These are phyloP conservation scores for Halotydeus destructor DNA, from an alignment of 1,140 invertebrate genomes.

Conservation along the genomic window DNA sequence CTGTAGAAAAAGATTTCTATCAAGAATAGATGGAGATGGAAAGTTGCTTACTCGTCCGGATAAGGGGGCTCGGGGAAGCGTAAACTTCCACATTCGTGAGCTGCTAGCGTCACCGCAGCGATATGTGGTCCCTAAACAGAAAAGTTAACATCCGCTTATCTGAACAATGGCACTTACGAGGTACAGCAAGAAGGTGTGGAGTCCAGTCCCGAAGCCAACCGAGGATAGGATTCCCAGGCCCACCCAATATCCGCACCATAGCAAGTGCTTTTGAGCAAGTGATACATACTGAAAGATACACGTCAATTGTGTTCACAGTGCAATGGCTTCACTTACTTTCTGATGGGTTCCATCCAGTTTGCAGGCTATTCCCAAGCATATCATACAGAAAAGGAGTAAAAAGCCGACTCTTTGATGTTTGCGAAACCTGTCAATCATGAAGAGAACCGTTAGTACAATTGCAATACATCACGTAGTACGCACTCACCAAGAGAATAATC, in stretches of 20 bases:
- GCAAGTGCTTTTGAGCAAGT: slow-evolving; percentile 18
- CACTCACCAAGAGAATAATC: slow-evolving; percentile 24
- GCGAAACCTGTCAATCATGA: slow-evolving; percentile 22
- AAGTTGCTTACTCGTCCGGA: slow-evolving; percentile 28
- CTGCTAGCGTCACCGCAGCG: slow-evolving; percentile 78
- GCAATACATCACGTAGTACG: background rate
- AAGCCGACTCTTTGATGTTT: slow-evolving; percentile 23
- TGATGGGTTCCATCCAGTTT: slow-evolving; percentile 36
- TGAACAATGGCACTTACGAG: slow-evolving; percentile 57
- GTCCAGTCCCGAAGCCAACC: slow-evolving; percentile 86
- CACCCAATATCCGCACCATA: slow-evolving; percentile 81
- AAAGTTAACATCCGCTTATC: slow-evolving; percentile 21
- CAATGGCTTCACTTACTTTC: slow-evolving; percentile 24
- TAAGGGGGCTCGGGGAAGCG: slow-evolving; percentile 68
- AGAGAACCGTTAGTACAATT: slow-evolving; percentile 12
- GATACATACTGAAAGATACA: slow-evolving; percentile 19
- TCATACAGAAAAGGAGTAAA: slow-evolving; percentile 23
- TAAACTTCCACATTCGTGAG: slow-evolving; percentile 81
- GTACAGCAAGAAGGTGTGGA: slow-evolving; percentile 95
- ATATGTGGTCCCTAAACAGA: slow-evolving; percentile 34
- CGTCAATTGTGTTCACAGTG: background rate
- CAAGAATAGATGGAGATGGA: background rate
- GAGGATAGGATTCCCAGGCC: slow-evolving; percentile 86
- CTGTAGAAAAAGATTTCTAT: slow-evolving; percentile 16
- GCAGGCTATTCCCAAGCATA: slow-evolving; percentile 26